Percentiles rank a stretch among this genome's conserved stretches.
phyloP scores from a whole-genome alignment of 1,140 invertebrate species.

The Drosophila tristis region DNA sequence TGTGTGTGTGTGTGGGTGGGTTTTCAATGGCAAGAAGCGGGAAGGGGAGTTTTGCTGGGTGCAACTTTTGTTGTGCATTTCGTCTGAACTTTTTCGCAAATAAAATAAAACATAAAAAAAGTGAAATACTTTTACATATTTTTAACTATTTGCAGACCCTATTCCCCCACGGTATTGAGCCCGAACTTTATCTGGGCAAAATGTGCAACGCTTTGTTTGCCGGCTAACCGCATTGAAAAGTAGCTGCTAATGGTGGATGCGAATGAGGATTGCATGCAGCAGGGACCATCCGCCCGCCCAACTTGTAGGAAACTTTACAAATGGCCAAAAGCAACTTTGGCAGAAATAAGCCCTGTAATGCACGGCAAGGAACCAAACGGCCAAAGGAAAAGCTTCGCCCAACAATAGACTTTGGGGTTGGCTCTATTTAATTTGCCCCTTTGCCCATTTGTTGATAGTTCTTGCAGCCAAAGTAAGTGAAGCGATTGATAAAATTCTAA shows the following conservation, averaged over 20 bases:
- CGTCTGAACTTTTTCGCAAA: conserved; percentile 74
- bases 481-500: conserved; percentile 31
- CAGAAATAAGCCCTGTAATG: conserved; percentile 77
- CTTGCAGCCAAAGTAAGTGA: conserved; percentile 17
- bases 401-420: conserved; percentile 12
- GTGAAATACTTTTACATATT: conserved; percentile 78
- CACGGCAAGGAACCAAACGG: conserved; percentile 32
- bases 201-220: conserved; percentile 82
- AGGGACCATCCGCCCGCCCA: conserved; percentile 24
- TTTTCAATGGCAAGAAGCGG: not conserved
- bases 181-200: conserved; percentile 76
- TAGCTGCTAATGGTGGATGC: conserved; percentile 80
- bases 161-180: conserved; percentile 41
- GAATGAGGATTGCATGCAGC: conserved; percentile 22
- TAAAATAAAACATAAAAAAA: conserved; percentile 56
- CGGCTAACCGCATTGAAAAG: conserved; percentile 80
- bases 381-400: conserved; percentile 36
- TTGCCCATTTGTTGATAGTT: conserved; percentile 35
- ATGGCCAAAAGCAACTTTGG: conserved; percentile 78
- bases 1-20: conserved; percentile 33
- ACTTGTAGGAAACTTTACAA: conserved; percentile 72
- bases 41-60: conserved; percentile 54
- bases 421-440: conserved; percentile 33
- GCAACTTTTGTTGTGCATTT: conserved; percentile 82
- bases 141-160: conserved; percentile 61